Conservation (phyloP, 2,797 vertebrate genomes). For the Emys orbicularis region DNA sequence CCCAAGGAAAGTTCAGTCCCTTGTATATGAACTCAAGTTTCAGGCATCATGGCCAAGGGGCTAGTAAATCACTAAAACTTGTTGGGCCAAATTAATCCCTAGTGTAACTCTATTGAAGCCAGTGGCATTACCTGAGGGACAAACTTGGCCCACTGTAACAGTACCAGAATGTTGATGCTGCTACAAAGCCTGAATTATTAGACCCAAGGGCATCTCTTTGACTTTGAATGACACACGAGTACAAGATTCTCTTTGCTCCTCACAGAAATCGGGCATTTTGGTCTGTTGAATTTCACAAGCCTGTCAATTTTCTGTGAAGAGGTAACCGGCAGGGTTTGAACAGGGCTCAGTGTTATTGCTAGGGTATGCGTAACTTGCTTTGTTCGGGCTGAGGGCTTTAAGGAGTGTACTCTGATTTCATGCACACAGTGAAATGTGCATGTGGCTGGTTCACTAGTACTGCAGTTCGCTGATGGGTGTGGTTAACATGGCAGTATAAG, state of each 20-base stretch:
- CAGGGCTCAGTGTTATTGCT: not conserved
- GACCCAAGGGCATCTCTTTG: accelerated
- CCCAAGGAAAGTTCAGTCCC: not conserved
- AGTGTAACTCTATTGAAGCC: not conserved
- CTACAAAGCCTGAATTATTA: not conserved
- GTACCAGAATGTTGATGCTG: accelerated
- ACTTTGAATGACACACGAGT: accelerated
- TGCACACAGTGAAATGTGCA: not conserved
- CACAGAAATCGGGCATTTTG: accelerated
- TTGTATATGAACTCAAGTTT: not conserved
- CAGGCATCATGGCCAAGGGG: not conserved
- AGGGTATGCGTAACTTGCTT: not conserved
- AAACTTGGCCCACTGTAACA: not conserved
- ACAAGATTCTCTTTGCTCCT: not conserved
- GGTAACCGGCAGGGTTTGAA: accelerated
- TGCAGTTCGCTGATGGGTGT: accelerated
- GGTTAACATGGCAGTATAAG: accelerated
- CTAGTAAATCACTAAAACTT: not conserved
- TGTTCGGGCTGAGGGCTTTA: accelerated
- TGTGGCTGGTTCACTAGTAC: not conserved
- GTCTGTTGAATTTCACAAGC: not conserved
- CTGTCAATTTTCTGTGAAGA: accelerated
- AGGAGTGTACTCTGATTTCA: not conserved
- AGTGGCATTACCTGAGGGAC: not conserved
- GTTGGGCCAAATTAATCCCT: not conserved